Base-by-base conservation (phyloP, 2,888 invertebrate genomes). In the Epinotia ramella region DNA sequence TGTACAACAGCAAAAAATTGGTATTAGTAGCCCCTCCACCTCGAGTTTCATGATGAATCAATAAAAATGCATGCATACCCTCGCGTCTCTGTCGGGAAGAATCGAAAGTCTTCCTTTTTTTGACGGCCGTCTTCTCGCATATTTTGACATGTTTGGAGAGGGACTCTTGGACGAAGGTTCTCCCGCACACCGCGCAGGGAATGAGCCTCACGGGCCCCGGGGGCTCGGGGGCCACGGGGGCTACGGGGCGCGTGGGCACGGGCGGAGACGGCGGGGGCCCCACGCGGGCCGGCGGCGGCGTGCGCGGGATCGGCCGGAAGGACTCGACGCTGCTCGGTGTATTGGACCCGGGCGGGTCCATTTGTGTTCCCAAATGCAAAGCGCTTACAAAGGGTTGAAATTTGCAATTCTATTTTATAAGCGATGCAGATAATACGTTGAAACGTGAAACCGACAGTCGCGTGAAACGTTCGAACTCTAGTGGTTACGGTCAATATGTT, bases 71-170 rank as follows among this genome's bases (percentile, higher is more conserved):
- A 73, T 69, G 80, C 79, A 85, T 89, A 95, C 97, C 98, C 89
- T 97, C 97, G 60, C 98, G 96, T 79, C 99, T 95, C 88, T 99
- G 99, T 84, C 97, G 97, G 28, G 97, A 96, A 1, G 99, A 98
- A 91, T 99, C 98, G 92, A 99, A 99, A 11, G 96, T 96, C 89
- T 98, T 98, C 71, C 99, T 95, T 86, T 97, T 98, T 88, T 97
- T 97, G 73, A 95, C 93, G 1, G 96, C 94, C 84, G 96, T 94
- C 90, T 97, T 97, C 87, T 98, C 96, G 95, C 99, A 99, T 78
- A 98, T 97, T 86, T 95, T 96, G 78, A 96, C 95, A 92, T 99
- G 99, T 89, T 98, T 97, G 75, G 95, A 95, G 83, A 98, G 92
- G 16, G 98, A 96, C 79, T 95, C 95, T 60, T 97, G 96, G 78